Evolutionary conservation across 2,888 invertebrate genomes (phyloP).

Genomic region (Taphrorychus bicolor): DNA sequence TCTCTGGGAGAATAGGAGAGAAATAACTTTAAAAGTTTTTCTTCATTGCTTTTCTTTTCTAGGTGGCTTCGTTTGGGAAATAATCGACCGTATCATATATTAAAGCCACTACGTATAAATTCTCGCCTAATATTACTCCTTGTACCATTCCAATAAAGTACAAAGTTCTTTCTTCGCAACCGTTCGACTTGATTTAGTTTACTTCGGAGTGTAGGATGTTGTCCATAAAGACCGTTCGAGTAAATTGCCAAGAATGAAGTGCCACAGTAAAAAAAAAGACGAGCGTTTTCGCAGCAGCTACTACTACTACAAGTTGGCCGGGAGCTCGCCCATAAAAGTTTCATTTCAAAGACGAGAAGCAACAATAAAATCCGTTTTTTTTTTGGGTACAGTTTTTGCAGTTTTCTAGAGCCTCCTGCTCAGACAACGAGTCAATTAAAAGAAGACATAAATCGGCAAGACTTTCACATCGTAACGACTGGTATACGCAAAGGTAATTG

Average conservation of each 20-base stretch:
- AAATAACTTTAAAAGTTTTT: too few species aligned
- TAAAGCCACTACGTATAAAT: too few species aligned
- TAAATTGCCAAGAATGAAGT: conserved; percentile 28
- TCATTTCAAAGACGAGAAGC: conserved; percentile 3
- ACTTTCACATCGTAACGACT: not conserved
- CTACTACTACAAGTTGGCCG: not conserved
- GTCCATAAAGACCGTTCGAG: conserved; percentile 34
- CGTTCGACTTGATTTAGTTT: conserved; percentile 30
- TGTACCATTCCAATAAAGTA: not conserved
- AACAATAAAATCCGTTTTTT: conserved; percentile 2
- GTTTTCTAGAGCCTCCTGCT: not conserved
- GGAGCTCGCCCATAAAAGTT: conserved; percentile 4
- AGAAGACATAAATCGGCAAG: not conserved
- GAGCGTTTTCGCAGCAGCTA: conserved; percentile 13
- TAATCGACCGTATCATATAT: too few species aligned
- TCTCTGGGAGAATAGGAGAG: too few species aligned
- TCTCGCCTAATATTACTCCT: not conserved
- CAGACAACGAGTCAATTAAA: not conserved
- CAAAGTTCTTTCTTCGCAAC: conserved; percentile 2
- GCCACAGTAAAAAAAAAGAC: conserved; percentile 15
- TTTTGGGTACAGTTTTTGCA: not conserved
- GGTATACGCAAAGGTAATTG: not conserved
- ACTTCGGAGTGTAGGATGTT: conserved; percentile 30
- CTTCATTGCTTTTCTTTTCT: too few species aligned
- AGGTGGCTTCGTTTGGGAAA: too few species aligned